These are phyloP conservation scores for Eristalis tenax DNA, from an alignment of 2,888 invertebrate genomes.

Conservation along the genomic window DNA sequence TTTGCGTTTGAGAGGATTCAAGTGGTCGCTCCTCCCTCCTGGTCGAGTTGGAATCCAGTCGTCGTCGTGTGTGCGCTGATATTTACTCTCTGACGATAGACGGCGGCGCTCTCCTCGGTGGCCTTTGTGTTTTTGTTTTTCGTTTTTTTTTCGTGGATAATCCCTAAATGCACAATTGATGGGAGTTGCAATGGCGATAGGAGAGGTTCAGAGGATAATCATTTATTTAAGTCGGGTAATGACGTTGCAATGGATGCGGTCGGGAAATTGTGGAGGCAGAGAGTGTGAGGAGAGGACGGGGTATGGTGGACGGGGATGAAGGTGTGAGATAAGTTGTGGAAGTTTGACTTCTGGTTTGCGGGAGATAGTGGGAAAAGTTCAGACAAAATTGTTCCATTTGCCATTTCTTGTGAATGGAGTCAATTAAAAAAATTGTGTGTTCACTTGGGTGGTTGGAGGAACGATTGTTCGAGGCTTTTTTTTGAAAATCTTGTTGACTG, in stretches of 20 bases:
- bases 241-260: conserved; percentile 50
- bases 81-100: conserved; percentile 15
- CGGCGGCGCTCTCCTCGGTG: not conserved
- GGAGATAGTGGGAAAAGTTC: not conserved
- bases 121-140: not conserved
- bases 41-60: conserved; percentile 16
- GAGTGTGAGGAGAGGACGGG: conserved; percentile 8
- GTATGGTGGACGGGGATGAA: not conserved
- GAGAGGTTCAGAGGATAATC: conserved; percentile 63
- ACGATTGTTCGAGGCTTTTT: not conserved
- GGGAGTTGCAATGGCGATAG: conserved; percentile 51
- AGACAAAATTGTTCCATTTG: not conserved
- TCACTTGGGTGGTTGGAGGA: not conserved
- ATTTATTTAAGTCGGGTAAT: conserved; percentile 69
- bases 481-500: too few species aligned
- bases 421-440: not conserved
- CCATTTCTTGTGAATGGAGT: not conserved
- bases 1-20: conserved; percentile 56
- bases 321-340: conserved; percentile 17
- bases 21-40: not conserved
- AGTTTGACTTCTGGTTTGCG: conserved; percentile 10
- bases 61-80: not conserved
- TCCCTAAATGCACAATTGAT: conserved; percentile 56
- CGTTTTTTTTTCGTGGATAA: conserved; percentile 11
- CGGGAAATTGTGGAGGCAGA: not conserved